Evolutionary conservation across 2,888 invertebrate genomes (phyloP).

Genomic region (Orthosia cruda): DNA sequence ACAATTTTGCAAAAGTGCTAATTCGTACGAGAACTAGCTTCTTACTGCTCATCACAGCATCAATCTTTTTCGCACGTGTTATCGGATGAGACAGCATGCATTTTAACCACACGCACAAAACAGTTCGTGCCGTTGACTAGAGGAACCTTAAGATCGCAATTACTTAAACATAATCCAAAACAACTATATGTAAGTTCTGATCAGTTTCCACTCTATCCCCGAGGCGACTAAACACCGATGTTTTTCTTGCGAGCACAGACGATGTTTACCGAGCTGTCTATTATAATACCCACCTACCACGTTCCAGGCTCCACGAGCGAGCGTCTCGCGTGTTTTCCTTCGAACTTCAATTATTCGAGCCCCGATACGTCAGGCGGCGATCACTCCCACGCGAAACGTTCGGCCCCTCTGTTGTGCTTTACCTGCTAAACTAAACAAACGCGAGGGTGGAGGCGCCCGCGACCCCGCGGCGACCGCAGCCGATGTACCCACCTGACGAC

Average conservation of each 20-base stretch:
- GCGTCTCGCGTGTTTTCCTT: constrained; percentile 71
- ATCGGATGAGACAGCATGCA: no score
- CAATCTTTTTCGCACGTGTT: no score
- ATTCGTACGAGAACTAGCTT: no score
- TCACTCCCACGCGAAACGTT: constrained; percentile 80
- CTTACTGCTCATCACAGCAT: no score
- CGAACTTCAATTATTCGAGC: constrained; percentile 75
- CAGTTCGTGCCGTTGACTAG: no score
- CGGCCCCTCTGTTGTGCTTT: constrained; percentile 81
- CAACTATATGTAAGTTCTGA: neutral
- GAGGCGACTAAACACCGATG: constrained; percentile 38
- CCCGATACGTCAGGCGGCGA: constrained; percentile 77
- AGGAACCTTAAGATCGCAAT: no score
- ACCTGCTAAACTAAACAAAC: constrained; percentile 88
- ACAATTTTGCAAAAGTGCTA: no score
- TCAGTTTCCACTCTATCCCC: constrained; percentile 32
- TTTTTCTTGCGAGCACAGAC: constrained; percentile 37
- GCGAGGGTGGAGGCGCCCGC: constrained; percentile 73
- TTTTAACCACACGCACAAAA: no score
- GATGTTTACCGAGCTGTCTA: constrained; percentile 53
- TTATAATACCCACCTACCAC: constrained; percentile 33
- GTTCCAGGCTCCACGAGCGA: constrained; percentile 17
- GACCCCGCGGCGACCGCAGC: constrained; percentile 81
- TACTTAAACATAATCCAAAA: constrained; percentile 1
- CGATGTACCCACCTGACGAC: constrained; percentile 70